Percentiles rank a stretch among this genome's conserved stretches.
These are phyloP conservation scores for Nomada fabriciana DNA, from an alignment of 2,888 invertebrate genomes.

Conservation along the genomic window DNA sequence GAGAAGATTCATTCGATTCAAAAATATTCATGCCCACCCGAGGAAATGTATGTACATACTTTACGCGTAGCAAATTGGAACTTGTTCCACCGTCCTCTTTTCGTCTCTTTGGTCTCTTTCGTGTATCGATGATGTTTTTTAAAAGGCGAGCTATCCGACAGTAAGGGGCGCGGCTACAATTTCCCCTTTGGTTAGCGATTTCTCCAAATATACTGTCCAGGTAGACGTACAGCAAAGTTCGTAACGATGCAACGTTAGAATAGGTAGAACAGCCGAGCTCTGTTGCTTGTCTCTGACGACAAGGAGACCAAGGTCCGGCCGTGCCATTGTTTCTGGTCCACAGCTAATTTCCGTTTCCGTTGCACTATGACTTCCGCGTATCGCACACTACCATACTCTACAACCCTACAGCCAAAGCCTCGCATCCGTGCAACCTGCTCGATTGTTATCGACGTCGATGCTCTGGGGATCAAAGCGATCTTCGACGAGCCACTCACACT, in stretches of 20 bases:
- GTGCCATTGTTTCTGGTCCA: conserved; percentile 73
- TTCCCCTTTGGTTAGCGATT: neutral
- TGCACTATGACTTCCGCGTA: conserved; percentile 78
- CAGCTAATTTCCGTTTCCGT: conserved; percentile 81
- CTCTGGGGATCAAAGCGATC: conserved; percentile 64
- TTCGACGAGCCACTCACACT: conserved; percentile 36
- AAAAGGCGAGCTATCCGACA: too few species aligned
- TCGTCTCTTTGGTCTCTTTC: too few species aligned
- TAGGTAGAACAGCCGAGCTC: conserved; percentile 33
- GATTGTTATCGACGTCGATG: conserved; percentile 56
- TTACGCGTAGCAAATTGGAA: conserved; percentile 18
- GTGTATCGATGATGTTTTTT: too few species aligned
- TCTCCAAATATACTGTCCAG: neutral
- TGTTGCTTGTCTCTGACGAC: conserved; percentile 29
- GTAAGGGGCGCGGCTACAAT: conserved; percentile 1
- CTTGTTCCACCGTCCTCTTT: too few species aligned
- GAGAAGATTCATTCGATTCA: conserved; percentile 42
- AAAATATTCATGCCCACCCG: conserved; percentile 51
- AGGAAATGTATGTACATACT: conserved; percentile 61
- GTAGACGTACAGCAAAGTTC: neutral
- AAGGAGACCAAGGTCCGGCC: conserved; percentile 53
- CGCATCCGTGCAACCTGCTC: neutral
- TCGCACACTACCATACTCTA: conserved; percentile 54
- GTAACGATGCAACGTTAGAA: neutral
- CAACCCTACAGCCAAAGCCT: neutral